phyloP scores from a whole-genome alignment of 2,113 vertebrate species.

The Oplegnathus fasciatus region DNA sequence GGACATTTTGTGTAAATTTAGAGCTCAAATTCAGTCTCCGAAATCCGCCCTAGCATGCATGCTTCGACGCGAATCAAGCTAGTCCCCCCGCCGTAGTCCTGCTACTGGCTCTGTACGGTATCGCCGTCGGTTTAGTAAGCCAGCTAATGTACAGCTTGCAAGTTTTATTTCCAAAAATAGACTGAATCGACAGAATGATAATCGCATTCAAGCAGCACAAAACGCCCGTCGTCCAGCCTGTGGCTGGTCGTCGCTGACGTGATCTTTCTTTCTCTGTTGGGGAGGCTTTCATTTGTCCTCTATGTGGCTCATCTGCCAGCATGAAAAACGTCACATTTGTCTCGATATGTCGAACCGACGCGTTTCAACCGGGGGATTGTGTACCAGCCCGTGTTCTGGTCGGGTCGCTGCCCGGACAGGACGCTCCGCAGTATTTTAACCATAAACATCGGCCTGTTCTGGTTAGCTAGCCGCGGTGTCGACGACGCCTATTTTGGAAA shows the following conservation, averaged over 20 bases:
- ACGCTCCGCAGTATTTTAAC: slow-evolving; percentile 37
- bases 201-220: slow-evolving; percentile 72
- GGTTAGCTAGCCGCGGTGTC: slow-evolving; percentile 76
- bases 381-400: slow-evolving; percentile 1
- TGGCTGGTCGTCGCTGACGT: slow-evolving; percentile 68
- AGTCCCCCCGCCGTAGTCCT: background rate
- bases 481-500: slow-evolving; percentile 69
- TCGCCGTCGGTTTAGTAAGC: background rate
- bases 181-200: slow-evolving; percentile 71
- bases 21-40: background rate
- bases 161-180: slow-evolving; percentile 81
- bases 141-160: slow-evolving; percentile 47
- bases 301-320: slow-evolving; percentile 63
- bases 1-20: background rate
- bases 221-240: slow-evolving; percentile 70
- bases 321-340: slow-evolving; percentile 71
- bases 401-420: slow-evolving; percentile 9
- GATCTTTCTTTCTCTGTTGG: slow-evolving; percentile 59
- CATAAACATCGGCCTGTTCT: slow-evolving; percentile 68
- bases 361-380: slow-evolving; percentile 20
- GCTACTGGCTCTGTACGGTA: background rate
- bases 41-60: slow-evolving; percentile 46
- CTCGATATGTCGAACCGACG: slow-evolving; percentile 54
- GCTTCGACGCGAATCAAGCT: slow-evolving; percentile 32
- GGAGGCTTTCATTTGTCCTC: slow-evolving; percentile 76